These are phyloP conservation scores for Myiotriccus ornatus DNA, from an alignment of 2,797 vertebrate species.

Conservation along the genomic window DNA sequence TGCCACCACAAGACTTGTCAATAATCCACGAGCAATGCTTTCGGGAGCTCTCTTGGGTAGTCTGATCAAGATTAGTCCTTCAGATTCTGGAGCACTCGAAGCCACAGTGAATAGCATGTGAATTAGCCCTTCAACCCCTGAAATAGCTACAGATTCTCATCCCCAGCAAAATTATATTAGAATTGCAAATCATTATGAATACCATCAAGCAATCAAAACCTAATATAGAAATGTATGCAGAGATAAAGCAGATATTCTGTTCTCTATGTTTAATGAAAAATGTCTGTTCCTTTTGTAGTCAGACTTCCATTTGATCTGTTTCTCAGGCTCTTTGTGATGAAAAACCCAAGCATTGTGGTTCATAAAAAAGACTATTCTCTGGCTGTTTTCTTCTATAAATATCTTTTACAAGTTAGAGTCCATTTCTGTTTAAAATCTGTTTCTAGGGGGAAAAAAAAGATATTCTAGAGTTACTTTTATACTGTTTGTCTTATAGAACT, in stretches of 20 bases:
- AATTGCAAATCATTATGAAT: constrained; percentile 73
- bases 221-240: constrained; percentile 56
- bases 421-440: background rate
- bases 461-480: background rate
- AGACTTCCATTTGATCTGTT: background rate
- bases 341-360: background rate
- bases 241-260: constrained; percentile 52
- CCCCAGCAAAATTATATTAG: constrained; percentile 66
- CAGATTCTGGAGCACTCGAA: constrained; percentile 47
- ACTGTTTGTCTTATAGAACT: background rate
- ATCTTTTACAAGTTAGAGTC: background rate
- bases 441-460: background rate
- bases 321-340: background rate
- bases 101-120: constrained; percentile 51
- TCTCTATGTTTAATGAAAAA: constrained; percentile 61
- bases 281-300: background rate
- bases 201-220: constrained; percentile 61
- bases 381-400: background rate
- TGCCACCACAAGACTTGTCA: background rate
- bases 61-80: constrained; percentile 57
- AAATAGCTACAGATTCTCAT: constrained; percentile 69
- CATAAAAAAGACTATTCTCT: background rate
- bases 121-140: constrained; percentile 62
- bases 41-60: background rate
- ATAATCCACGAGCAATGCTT: background rate